Percentiles rank a stretch among this genome's conserved stretches.
phyloP scores from a whole-genome alignment of 2,888 invertebrate genomes.

The Linnaemya tessellans region DNA sequence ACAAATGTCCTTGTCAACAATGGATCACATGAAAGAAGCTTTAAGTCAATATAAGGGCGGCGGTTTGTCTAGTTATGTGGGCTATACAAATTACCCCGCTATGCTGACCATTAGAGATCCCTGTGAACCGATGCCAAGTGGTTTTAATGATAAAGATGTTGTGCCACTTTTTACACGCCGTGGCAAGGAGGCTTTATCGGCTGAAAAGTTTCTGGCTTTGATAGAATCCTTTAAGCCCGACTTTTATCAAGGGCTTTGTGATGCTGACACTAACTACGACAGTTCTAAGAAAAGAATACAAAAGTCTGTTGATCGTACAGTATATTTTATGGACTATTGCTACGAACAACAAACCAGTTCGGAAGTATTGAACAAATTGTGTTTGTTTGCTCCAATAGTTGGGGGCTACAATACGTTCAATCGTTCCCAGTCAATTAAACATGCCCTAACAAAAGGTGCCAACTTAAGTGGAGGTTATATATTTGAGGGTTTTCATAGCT shows the following conservation, averaged over 20 bases:
- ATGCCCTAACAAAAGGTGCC: constrained; percentile 83
- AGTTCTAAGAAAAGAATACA: constrained; percentile 88
- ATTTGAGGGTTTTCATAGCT: constrained; percentile 92
- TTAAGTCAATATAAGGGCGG: constrained; percentile 87
- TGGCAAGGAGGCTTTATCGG: constrained; percentile 88
- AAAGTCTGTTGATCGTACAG: constrained; percentile 89
- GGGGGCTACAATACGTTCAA: constrained; percentile 89
- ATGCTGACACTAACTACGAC: constrained; percentile 85
- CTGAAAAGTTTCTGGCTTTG: constrained; percentile 89
- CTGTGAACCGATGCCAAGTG: constrained; percentile 86
- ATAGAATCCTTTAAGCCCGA: constrained; percentile 91
- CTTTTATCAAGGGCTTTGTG: constrained; percentile 91
- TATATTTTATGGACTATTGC: constrained; percentile 88
- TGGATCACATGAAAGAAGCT: constrained; percentile 87
- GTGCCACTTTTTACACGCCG: constrained; percentile 91
- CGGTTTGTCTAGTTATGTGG: constrained; percentile 88
- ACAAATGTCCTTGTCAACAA: constrained; percentile 89
- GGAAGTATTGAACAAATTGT: constrained; percentile 82
- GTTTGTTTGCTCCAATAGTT: constrained; percentile 84
- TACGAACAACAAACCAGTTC: constrained; percentile 87
- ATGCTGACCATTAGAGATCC: constrained; percentile 85
- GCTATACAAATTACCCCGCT: constrained; percentile 84
- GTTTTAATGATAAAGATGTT: constrained; percentile 88
- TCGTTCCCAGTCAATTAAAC: constrained; percentile 87
- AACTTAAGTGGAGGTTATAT: constrained; percentile 88